Base-by-base conservation (phyloP, 2,113 vertebrate genomes). In the Silurus meridionalis region DNA sequence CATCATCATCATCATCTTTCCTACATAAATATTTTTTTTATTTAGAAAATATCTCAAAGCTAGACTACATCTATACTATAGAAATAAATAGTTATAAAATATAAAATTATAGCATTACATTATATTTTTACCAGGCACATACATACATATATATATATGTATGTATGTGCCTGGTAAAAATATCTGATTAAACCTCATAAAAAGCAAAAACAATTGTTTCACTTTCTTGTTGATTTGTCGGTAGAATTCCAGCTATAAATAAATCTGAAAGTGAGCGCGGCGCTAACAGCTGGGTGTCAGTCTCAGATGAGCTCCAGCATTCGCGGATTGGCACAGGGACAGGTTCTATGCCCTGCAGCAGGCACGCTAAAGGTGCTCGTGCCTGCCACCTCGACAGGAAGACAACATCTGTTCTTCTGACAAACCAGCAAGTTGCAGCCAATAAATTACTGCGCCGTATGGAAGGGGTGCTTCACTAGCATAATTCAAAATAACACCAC, bases 371-470 rank as follows among this genome's bases (percentile, higher is more conserved):
- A 58, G n/a, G 83, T 86, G 85, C 79, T 66, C 85, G 57, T 74
- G 80, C 78, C 86, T 87, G 84, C 82, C 86, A 87, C 61, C 86
- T 84, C 86, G 46, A 60, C 61, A 46, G 72, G 83, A 87, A 85
- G 84, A 72, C 61, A 90, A 88, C 88, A 89, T 84, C 90, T 88
- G 90, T 88, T 80, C 71, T 55, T 80, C n/a, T 75, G 63, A 85
- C 67, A 79, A 87, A 87, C 61, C 82, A 74, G n/a, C 17, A 25
- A 86, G 81, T 60, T 58, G 77, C 15, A 86, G 82, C 87, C 83
- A 83, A 83, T 69, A 60, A 66, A 85, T 88, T 85, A 83, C 57
- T 52, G 75, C 25, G 46, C 28, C 64, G 28, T 83, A 82, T 75
- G 78, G 69, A 88, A 25, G 69, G 58, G 60, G 55, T 46, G 46